Conservation (phyloP, 2,888 invertebrate genomes). For the Deilephila elpenor region DNA sequence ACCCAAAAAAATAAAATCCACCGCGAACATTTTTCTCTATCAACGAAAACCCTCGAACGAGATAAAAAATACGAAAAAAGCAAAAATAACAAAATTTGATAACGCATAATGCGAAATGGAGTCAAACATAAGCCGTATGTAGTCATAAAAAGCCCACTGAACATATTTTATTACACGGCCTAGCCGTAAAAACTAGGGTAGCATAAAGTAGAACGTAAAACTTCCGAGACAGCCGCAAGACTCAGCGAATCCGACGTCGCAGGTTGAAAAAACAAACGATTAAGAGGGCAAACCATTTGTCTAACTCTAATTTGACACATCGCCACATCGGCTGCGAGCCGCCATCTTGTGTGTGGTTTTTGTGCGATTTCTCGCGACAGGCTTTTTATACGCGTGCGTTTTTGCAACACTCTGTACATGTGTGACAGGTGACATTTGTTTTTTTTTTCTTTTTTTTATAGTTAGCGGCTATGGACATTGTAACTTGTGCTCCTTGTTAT, state of each 20-base stretch:
- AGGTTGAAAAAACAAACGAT: slow-evolving; percentile 31
- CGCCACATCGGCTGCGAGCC: slow-evolving; percentile 22
- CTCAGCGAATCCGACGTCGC: slow-evolving; percentile 22
- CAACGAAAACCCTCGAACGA: slow-evolving; percentile 4
- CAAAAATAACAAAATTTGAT: slow-evolving; percentile 25
- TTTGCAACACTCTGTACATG: slow-evolving; percentile 49
- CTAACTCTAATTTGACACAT: slow-evolving; percentile 34
- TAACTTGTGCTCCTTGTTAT: background rate
- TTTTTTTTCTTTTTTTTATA: slow-evolving; percentile 34
- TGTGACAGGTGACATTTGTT: slow-evolving; percentile 47
- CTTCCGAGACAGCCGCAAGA: slow-evolving; percentile 13
- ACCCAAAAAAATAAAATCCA: background rate
- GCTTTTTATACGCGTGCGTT: slow-evolving; percentile 33
- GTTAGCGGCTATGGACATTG: background rate
- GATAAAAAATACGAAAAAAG: slow-evolving; percentile 17
- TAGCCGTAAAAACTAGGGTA: slow-evolving; percentile 25
- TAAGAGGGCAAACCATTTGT: slow-evolving; percentile 36
- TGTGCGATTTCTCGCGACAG: slow-evolving; percentile 25
- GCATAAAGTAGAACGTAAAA: slow-evolving; percentile 18
- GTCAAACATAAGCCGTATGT: slow-evolving; percentile 27
- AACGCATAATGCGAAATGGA: slow-evolving; percentile 20
- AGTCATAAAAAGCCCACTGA: slow-evolving; percentile 25
- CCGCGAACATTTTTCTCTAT: background rate
- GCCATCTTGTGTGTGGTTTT: slow-evolving; percentile 28
- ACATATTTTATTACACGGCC: slow-evolving; percentile 25